Evolutionary conservation across 2,797 vertebrate species (phyloP), one percentile per base, ranked within the genome.

Genomic region (Helicolenus hilgendorfi): DNA sequence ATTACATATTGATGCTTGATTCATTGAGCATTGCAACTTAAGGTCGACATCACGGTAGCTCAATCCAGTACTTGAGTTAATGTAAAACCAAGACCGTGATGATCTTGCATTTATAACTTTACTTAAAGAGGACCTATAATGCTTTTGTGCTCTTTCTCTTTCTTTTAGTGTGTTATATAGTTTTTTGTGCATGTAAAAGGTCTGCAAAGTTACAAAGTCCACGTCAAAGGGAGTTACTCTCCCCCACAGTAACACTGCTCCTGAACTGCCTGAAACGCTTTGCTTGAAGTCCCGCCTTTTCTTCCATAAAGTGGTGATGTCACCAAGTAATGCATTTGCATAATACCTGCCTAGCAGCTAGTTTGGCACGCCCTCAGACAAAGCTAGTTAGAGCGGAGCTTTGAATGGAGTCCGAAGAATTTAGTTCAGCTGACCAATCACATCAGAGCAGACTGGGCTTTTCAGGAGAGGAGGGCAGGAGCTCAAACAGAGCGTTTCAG

Each of bases 1-100:
- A 55, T 29, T 24, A 45, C 22, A 11, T 45, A 33, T 36, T 49
- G 59, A 58, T 72, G 55, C 27, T 36, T 63, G 53, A 55, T 72
- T 72, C 72, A 60, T 73, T 49, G 60, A 65, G 36, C 22, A 58
- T 29, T 27, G 53, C 60, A 73, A 79, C 26, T 56, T 69, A 35
- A 56, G 56, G 77, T 68, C 55, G 26, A 22, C 64, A n/a, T 55
- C 41, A 15, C 41, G 36, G 38, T 24, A 22, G 1, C 11, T 70
- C n/a, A 4, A 15, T 64, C 7, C 24, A 1, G 56, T 13, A 45
- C 33, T 7, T 35, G 22, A 67, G 11, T 74, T 31, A 35, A 67
- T 67, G 27, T 45, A 15, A 33, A 65, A 83, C 0, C 29, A 14
- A 24, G 18, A 4, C 24, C 1, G 6, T 26, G 31, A 14, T 45